These are phyloP conservation scores for Nephila pilipes DNA, from an alignment of 1,140 invertebrate species.

Conservation along the genomic window DNA sequence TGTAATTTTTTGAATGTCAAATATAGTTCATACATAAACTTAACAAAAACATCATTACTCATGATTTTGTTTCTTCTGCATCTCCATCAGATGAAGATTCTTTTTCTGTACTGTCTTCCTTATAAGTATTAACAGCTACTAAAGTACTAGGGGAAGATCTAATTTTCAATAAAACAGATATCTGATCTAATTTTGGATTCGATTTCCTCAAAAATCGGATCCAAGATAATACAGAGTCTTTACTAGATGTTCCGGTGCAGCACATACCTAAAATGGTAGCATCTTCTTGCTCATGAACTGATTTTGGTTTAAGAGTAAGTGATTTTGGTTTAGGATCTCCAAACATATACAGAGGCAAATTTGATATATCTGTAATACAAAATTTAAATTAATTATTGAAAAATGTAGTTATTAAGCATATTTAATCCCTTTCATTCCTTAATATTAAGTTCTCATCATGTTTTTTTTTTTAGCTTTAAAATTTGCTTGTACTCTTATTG, in stretches of 20 bases:
- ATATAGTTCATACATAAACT: not conserved
- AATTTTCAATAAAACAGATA: slow-evolving; percentile 91
- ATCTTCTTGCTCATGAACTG: slow-evolving; percentile 95
- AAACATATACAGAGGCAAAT: slow-evolving; percentile 79
- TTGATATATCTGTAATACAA: slow-evolving; percentile 80
- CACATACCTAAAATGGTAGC: slow-evolving; percentile 93
- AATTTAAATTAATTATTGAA: not conserved
- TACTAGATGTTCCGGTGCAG: slow-evolving; percentile 88
- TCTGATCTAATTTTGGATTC: slow-evolving; percentile 87
- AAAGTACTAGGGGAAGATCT: slow-evolving; percentile 81
- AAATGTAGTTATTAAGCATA: no score
- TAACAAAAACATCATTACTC: not conserved
- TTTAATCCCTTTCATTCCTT: no score
- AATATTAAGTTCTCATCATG: no score
- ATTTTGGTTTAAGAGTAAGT: slow-evolving; percentile 81
- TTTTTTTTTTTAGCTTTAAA: no score
- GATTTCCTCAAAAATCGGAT: slow-evolving; percentile 90
- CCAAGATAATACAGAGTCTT: slow-evolving; percentile 96
- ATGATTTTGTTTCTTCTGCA: not conserved
- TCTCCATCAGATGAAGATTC: not conserved
- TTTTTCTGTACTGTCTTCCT: not conserved
- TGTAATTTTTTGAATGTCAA: not conserved
- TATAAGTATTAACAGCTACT: not conserved
- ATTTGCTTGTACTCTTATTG: no score
- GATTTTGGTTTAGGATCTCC: slow-evolving; percentile 79